Conservation (phyloP, 2,888 invertebrate species). For the Perizoma flavofasciatum region DNA sequence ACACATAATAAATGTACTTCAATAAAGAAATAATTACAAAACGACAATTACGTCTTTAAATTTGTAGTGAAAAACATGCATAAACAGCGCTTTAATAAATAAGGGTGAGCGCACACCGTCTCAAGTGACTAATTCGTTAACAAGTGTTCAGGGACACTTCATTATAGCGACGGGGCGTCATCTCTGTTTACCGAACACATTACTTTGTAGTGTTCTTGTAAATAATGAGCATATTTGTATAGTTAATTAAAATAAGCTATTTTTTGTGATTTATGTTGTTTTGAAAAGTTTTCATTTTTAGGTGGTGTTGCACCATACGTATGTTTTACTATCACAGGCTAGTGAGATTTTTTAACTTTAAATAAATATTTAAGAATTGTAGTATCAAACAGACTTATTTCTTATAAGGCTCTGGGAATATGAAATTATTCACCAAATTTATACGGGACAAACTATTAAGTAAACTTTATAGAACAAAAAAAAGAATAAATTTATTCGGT, state of each 20-base stretch:
- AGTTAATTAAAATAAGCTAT: conserved; percentile 62
- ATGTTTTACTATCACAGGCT: too few relatives aligned
- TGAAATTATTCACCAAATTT: too few relatives aligned
- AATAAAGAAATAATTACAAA: not conserved
- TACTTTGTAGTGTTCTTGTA: conserved; percentile 64
- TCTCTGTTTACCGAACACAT: conserved; percentile 64
- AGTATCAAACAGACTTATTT: too few relatives aligned
- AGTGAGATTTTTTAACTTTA: too few relatives aligned
- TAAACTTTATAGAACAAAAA: too few relatives aligned
- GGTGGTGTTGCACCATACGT: not conserved
- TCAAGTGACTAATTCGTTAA: conserved; percentile 77
- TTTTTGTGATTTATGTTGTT: conserved; percentile 22
- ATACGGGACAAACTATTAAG: too few relatives aligned
- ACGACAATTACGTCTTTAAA: too few relatives aligned
- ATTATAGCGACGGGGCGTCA: conserved; percentile 75
- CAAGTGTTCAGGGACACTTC: conserved; percentile 75
- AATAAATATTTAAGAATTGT: too few relatives aligned
- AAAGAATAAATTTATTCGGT: too few relatives aligned
- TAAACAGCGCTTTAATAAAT: conserved; percentile 54
- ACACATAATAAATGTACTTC: too few relatives aligned
- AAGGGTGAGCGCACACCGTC: conserved; percentile 64
- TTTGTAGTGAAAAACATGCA: conserved; percentile 23
- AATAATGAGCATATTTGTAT: conserved; percentile 61
- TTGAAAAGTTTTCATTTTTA: conserved; percentile 2
- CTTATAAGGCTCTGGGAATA: too few relatives aligned